phyloP scores from a whole-genome alignment of 2,888 invertebrate genomes.

The Aplocera efformata region DNA sequence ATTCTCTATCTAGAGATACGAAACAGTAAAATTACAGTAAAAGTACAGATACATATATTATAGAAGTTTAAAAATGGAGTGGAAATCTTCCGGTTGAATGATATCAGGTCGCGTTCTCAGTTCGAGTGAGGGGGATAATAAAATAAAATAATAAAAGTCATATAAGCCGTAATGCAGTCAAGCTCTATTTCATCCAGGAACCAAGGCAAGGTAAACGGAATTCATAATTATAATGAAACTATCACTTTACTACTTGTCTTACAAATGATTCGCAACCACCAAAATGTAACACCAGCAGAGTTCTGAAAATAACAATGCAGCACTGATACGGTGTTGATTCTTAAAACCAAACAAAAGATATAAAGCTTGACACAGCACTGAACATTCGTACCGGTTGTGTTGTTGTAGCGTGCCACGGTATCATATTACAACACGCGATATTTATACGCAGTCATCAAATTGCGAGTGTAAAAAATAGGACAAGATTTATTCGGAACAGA shows the following conservation, averaged over 20 bases:
- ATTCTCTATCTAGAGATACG: too few relatives aligned
- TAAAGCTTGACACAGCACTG: slow-evolving; percentile 27
- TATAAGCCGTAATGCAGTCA: slow-evolving; percentile 18
- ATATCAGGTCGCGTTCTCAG: too few relatives aligned
- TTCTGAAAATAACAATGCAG: slow-evolving; percentile 18
- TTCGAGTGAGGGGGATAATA: too few relatives aligned
- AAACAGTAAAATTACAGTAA: too few relatives aligned
- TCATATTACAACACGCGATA: slow-evolving; percentile 33
- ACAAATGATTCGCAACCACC: too few relatives aligned
- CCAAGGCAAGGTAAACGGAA: slow-evolving; percentile 14
- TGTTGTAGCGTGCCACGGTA: slow-evolving; percentile 27
- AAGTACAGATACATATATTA: too few relatives aligned
- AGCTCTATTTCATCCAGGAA: slow-evolving; percentile 24
- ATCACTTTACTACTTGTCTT: too few relatives aligned
- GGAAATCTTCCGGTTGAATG: too few relatives aligned
- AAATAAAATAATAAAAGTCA: slow-evolving; percentile 16
- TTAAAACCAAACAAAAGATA: slow-evolving; percentile 25
- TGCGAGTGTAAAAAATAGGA: slow-evolving; percentile 31
- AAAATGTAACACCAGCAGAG: slow-evolving; percentile 13
- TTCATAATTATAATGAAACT: slow-evolving; percentile 17
- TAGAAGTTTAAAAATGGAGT: too few relatives aligned
- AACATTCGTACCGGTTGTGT: slow-evolving; percentile 27
- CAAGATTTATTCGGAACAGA: slow-evolving; percentile 26
- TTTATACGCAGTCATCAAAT: slow-evolving; percentile 32
- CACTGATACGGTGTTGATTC: slow-evolving; percentile 19